These are phyloP conservation scores for Drosophila ezoana DNA, from an alignment of 2,888 invertebrate genomes.

Conservation along the genomic window DNA sequence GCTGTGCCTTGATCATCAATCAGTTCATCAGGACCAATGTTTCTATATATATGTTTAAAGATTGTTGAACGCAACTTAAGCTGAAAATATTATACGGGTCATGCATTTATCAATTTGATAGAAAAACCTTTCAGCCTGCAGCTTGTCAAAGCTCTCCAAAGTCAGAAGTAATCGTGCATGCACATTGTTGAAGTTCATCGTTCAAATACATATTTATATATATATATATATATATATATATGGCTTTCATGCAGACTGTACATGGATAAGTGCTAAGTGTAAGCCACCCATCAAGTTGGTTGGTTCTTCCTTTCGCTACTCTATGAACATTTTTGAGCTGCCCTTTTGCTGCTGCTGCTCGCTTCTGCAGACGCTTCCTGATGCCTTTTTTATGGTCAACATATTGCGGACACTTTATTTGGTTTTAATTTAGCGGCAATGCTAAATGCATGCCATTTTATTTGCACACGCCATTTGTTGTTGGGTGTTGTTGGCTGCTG, in stretches of 20 bases:
- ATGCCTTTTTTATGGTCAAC: conserved; percentile 49
- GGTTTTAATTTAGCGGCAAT: conserved; percentile 63
- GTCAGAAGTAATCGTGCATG: conserved; percentile 12
- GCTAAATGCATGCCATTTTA: conserved; percentile 60
- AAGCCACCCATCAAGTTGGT: conserved; percentile 28
- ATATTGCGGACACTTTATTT: conserved; percentile 53
- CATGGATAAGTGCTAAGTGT: conserved; percentile 30
- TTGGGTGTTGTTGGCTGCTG: conserved; percentile 13
- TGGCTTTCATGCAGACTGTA: too few species aligned
- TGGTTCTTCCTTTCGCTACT: conserved; percentile 6
- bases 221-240: neutral
- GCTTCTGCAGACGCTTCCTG: conserved; percentile 21
- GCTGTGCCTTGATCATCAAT: too few species aligned
- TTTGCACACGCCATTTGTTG: conserved; percentile 63
- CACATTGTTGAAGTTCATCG: neutral
- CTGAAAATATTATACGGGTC: neutral
- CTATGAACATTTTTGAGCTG: conserved; percentile 7
- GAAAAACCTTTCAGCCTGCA: conserved; percentile 21
- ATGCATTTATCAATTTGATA: conserved; percentile 33
- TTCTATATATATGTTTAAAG: neutral
- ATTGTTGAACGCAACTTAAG: neutral
- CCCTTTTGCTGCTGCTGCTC: conserved; percentile 6
- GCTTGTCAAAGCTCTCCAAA: conserved; percentile 22
- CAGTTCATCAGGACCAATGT: too few species aligned
- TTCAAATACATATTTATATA: neutral